Base-by-base conservation (phyloP, 2,888 invertebrate species). In the Orchestes rusci region DNA sequence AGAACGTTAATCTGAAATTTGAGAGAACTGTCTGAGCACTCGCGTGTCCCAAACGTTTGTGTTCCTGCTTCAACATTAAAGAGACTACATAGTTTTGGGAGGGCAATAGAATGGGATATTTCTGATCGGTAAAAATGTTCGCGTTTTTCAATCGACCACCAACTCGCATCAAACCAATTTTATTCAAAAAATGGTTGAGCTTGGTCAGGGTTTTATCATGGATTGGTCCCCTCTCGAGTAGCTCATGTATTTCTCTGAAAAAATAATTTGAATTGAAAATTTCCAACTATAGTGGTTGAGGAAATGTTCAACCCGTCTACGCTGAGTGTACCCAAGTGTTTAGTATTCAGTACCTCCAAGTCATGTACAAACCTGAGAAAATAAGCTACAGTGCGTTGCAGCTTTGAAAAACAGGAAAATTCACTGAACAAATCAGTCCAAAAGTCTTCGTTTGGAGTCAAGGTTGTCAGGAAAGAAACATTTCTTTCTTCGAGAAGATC, bases 21-120 rank as follows among this genome's bases (percentile, higher is more conserved):
- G 48, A 35, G 4, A 55, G 36, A 4, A 45, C 45, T 2, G 38
- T 51, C 36, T 53, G 52, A 3, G 52, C 30, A 3, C 53, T 52
- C 3, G 51, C 48, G 17, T 55, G 53, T 4, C 39, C 31, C 16
- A 50, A 17, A n/a, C 35, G 29, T 16, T 32, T 4, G 35, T 52
- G 50, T 36, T 40, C 47, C 3, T 28, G 20, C 13, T 23, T 29
- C 8, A 52, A 8, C 18, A 52, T 31, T 3, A 44, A 10, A n/a
- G 10, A n/a, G 2, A 51, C 46, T 2, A 52, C 31, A 3, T 17
- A 13, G 34, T 48, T 52, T 12, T 41, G 30, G 18, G 39, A 39
- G 1, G 53, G 50, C 4, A 53, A 27, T 2, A 53, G 16, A 2
- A 51, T 23, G 5, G 50, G 53, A 19, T 46, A 39, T 47, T 46